phyloP scores from a whole-genome alignment of 2,888 invertebrate genomes.

The Melinaea marsaeus region DNA sequence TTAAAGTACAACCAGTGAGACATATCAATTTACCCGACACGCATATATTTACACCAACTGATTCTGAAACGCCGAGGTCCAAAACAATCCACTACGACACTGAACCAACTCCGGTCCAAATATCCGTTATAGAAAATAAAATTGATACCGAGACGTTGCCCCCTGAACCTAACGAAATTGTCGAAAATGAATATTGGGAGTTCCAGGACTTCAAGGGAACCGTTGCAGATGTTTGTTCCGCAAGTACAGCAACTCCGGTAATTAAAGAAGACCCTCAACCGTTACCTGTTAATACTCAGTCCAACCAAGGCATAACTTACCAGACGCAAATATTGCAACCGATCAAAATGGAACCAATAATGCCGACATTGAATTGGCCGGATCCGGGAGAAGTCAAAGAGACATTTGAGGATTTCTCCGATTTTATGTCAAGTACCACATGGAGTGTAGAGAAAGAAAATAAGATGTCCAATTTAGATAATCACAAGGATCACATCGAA shows the following conservation, averaged over 20 bases:
- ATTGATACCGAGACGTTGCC: conserved; percentile 33
- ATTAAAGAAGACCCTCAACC: conserved; percentile 26
- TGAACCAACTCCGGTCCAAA: conserved; percentile 50
- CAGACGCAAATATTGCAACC: conserved; percentile 65
- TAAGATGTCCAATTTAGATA: conserved; percentile 11
- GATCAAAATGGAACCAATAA: conserved; percentile 60
- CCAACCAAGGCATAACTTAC: conserved; percentile 41
- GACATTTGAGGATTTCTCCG: conserved; percentile 67
- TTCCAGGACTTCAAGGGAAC: conserved; percentile 66
- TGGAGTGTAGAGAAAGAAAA: conserved; percentile 41
- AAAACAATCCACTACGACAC: conserved; percentile 71
- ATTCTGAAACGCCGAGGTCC: conserved; percentile 72
- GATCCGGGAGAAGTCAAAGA: conserved; percentile 71
- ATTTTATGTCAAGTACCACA: conserved; percentile 56
- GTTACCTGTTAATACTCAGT: conserved; percentile 26
- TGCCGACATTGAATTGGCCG: conserved; percentile 73
- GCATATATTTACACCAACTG: conserved; percentile 73
- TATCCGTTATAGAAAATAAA: conserved; percentile 36
- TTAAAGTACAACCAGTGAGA: conserved; percentile 64
- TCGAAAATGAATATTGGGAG: conserved; percentile 61
- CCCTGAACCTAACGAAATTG: conserved; percentile 22
- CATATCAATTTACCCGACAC: conserved; percentile 74
- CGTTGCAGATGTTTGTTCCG: conserved; percentile 29
- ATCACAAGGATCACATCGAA: conserved; percentile 8
- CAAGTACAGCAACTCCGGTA: conserved; percentile 15